Evolutionary conservation across 1,140 invertebrate species (phyloP).

Genomic region (Drosophila trapezifrons): DNA sequence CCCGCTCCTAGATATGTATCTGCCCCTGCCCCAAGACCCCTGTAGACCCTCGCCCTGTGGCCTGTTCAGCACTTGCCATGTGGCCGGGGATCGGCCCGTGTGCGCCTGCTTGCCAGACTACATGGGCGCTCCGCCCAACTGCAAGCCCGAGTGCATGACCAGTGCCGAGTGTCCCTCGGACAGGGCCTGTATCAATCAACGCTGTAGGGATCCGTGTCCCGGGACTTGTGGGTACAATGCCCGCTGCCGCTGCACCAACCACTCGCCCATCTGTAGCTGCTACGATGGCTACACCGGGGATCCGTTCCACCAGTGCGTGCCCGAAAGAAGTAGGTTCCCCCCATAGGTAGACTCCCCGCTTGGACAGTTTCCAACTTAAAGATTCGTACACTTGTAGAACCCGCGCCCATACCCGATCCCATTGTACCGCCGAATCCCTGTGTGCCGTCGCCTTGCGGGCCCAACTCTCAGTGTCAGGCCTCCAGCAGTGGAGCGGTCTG

Average conservation of each 20-base stretch:
- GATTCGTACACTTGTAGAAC: slow-evolving; percentile 50
- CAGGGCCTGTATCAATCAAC: slow-evolving; percentile 90
- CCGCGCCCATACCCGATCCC: slow-evolving; percentile 66
- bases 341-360: neutral
- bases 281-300: slow-evolving; percentile 90
- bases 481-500: slow-evolving; percentile 87
- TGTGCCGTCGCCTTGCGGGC: slow-evolving; percentile 88
- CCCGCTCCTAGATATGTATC: slow-evolving; percentile 85
- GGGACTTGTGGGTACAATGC: slow-evolving; percentile 93
- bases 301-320: slow-evolving; percentile 87
- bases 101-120: slow-evolving; percentile 92
- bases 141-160: slow-evolving; percentile 91
- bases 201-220: slow-evolving; percentile 91
- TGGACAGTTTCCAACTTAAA: slow-evolving; percentile 24
- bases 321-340: slow-evolving; percentile 75
- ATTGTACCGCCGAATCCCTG: slow-evolving; percentile 85
- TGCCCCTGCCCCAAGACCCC: slow-evolving; percentile 87
- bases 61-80: slow-evolving; percentile 91
- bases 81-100: slow-evolving; percentile 89
- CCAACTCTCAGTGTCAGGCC: slow-evolving; percentile 87
- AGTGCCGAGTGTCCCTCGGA: slow-evolving; percentile 92
- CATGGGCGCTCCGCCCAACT: slow-evolving; percentile 91
- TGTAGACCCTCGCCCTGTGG: slow-evolving; percentile 93
- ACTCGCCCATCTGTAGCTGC: slow-evolving; percentile 93
- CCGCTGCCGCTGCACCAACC: slow-evolving; percentile 92